Evolutionary conservation across 2,113 vertebrate species (phyloP), one percentile per base, ranked within the genome.

Genomic region (Phasianus colchicus): DNA sequence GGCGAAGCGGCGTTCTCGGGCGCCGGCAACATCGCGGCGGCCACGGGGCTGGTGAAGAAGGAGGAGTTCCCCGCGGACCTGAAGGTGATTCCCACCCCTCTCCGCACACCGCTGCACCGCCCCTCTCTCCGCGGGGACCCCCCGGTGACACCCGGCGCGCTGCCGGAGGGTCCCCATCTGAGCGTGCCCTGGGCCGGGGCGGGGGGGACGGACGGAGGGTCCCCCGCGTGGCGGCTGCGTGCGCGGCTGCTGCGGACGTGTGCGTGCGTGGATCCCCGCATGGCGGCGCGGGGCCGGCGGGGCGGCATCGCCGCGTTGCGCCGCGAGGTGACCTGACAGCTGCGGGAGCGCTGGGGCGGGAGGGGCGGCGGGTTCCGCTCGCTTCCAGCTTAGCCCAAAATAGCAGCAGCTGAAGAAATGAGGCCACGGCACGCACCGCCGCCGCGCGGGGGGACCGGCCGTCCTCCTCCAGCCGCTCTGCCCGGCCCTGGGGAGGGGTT

Each of bases 21-120:
- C 1, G 98, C 98, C 1, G 99, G 99, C 79, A 99, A 99, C 97
- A 99, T 99, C 0, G 99, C 98, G 0, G 99, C 99, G 1, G 99
- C 99, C 93, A 99, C 99, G 0, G 99, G 99, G 64, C 97, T 99
- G 94, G 98, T 98, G 97, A 99, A 99, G 97, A 99, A 99, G 94
- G 99, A 99, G 55, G 99, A 99, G 43, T 99, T 99, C 96, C 99
- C 99, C 18, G 80, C 98, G 2, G 99, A 99, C 96, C 97, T 99
- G 96, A 99, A 99, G 94, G 99, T 99, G 97, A 95, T 98, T 98
- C 3, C 15, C 40, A 9, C 12, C 12, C 3, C 13, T 54, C 36
- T 16, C 13, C 0, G 0, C 34, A 25, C 29, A 0, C 1, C 4
- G 54, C 64, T 7, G 0, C 19, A 11, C 29, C n/a, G 6, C 6